Evolutionary conservation across 1,140 invertebrate genomes (phyloP), one percentile per base, ranked within the genome.

Genomic region (Drosophila fuyamai): DNA sequence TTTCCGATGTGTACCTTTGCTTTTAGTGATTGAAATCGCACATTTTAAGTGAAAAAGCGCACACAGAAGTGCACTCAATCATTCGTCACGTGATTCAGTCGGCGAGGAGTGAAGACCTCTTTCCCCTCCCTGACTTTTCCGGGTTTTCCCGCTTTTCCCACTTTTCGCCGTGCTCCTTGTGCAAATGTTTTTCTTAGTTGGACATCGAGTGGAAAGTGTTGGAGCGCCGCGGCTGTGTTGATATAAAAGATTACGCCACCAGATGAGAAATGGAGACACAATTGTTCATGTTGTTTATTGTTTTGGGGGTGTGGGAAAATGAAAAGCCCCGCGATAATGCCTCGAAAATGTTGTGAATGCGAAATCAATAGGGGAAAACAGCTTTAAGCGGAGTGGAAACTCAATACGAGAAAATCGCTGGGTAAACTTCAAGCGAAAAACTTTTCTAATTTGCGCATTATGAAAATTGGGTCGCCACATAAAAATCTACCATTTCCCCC

Each of bases 11-110:
- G 84, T 83, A 88, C 79, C 83, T 88, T 86, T 88, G 79, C 84
- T 88, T 89, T 89, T 89, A 89, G 84, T 89, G 84, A 88, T 88
- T 88, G 83, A 88, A 88, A 88, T 88, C 83, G 83, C 83, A 82
- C 83, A 88, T 88, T 88, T 89, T 83, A 88, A 88, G 83, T 88
- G 84, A 88, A 86, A 88, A 89, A 88, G 84, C 76, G 79, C 80
- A 88, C 84, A 83, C 71, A 86, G 76, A 79, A 88, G 76, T 88
- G 83, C 83, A 88, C 83, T 88, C 83, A 88, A 88, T 88, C 83
- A 88, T 88, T 88, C 79, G 82, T 86, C 82, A 86, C 82, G 83
- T 86, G 79, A 79, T 82, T 71, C 78, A 57, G 53, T 50, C n/a
- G 36, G 16, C 12, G 36, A 35, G 43, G 36, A 46, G 44, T 41